Base-by-base conservation (phyloP, 2,797 vertebrate species). In the Clarias laeviceps region DNA sequence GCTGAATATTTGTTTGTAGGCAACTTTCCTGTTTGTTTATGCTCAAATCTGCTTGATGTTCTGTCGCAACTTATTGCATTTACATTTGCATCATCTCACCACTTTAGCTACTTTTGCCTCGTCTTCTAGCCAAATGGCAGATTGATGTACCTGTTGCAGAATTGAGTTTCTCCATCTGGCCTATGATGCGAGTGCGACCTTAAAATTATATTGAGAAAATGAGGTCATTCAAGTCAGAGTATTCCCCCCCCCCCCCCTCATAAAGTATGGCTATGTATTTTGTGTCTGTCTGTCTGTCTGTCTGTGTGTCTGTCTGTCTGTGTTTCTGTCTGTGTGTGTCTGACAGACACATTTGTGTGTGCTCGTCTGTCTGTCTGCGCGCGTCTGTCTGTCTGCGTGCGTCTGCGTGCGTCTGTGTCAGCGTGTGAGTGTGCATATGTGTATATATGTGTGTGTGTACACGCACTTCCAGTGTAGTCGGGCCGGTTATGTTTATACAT, bases 161-260 rank as follows among this genome's bases (percentile, higher is more conserved):
- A 18, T 77, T 5, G 27, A 32, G 27, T 77, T 34, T 32, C 54
- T 4, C 74, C 18, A 59, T 24, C 24, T 61, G 85, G 70, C 70
- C 79, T 57, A 69, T 69, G 66, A 78, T 27, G 73, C 56, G 32
- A 77, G 56, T 54, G 27, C 78, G 85, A 83, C 88, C 82, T 87
- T 88, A 82, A 82, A 83, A 85, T 85, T 77, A 59, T 81, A 59
- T 65, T 12, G 40, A 72, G 76, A 69, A 89, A 89, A 87, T 87
- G 37, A 56, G 87, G 83, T 85, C 85, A 85, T 68, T 82, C 64
- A 87, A 34, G 32, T 34, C 3, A 34, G 32, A 34, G 32, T n/a
- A n/a, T n/a, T n/a, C n/a, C 24, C 37, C 15, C 24, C 4, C 11
- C 27, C 11, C 14, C 14, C 6, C 34, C 9, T 18, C 54, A 59